These are phyloP conservation scores for Apamea crenata DNA, from an alignment of 2,888 invertebrate species.

Conservation along the genomic window DNA sequence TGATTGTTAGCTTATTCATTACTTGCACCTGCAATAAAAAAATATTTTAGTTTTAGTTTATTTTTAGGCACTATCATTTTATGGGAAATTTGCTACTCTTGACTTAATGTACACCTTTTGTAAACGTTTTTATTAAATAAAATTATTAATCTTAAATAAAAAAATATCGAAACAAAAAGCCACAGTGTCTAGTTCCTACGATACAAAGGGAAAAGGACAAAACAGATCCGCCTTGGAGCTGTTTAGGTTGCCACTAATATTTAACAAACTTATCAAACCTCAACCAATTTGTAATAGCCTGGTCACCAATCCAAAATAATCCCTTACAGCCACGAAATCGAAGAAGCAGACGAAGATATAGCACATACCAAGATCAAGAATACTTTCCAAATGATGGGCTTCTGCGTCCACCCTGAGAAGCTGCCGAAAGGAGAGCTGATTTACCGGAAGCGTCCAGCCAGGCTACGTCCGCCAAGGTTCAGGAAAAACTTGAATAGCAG, in stretches of 20 bases:
- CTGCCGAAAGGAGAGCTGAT: constrained; percentile 90
- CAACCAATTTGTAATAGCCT: neutral
- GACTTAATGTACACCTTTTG: too few species aligned
- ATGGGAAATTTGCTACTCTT: too few species aligned
- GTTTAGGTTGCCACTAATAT: too few species aligned
- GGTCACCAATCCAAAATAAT: constrained; percentile 4
- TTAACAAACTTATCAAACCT: neutral
- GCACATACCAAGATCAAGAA: constrained; percentile 90
- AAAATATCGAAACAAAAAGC: neutral
- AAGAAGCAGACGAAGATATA: constrained; percentile 82
- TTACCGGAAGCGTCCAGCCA: constrained; percentile 91
- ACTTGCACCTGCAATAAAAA: too few species aligned
- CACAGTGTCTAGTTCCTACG: neutral
- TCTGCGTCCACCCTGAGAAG: constrained; percentile 78
- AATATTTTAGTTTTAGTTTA: too few species aligned
- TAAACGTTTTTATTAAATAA: too few species aligned
- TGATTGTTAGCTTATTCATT: too few species aligned
- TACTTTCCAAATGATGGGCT: constrained; percentile 92
- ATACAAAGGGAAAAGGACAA: neutral
- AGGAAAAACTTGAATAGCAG: constrained; percentile 82
- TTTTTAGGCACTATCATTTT: too few species aligned
- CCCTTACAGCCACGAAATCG: constrained; percentile 89
- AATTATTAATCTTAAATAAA: too few species aligned
- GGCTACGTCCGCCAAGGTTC: constrained; percentile 87
- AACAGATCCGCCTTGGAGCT: too few species aligned